A percentile compares a stretch with the other conserved stretches of the same genome.
phyloP scores from a whole-genome alignment of 2,888 invertebrate species.

The Eugnorisma glareosa region DNA sequence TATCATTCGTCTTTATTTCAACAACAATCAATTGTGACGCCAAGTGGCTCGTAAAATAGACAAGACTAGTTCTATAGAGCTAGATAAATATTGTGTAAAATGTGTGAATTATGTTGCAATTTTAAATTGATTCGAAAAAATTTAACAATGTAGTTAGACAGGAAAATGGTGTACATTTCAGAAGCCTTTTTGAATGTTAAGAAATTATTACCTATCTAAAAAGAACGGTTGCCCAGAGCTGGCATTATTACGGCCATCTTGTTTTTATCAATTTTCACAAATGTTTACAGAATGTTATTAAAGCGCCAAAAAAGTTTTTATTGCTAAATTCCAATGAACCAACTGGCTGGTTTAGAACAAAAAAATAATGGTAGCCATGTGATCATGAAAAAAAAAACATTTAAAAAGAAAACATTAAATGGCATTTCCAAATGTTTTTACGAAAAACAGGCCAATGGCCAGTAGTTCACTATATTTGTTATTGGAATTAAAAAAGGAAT shows the following conservation, averaged over 20 bases:
- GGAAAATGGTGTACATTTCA: not conserved
- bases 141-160: not conserved
- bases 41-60: conserved; percentile 23
- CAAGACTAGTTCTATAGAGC: not conserved
- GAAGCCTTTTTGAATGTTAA: not conserved
- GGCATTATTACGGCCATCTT: too few relatives aligned
- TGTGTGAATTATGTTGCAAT: not conserved
- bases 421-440: not conserved
- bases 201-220: not conserved
- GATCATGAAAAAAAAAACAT: not conserved
- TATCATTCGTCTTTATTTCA: conserved; percentile 24
- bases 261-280: not conserved
- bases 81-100: conserved; percentile 6
- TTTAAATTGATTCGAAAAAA: not conserved
- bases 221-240: too few relatives aligned
- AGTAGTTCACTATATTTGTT: not conserved
- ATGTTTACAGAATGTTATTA: not conserved
- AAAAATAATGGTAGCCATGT: not conserved
- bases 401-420: not conserved
- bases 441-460: not conserved
- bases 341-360: not conserved
- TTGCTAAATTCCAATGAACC: not conserved
- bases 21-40: conserved; percentile 31
- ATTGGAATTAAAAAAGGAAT: not conserved
- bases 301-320: not conserved